These are phyloP conservation scores for Gnathonemus echidnorhynchus DNA, from an alignment of 2,113 vertebrate genomes.

Conservation along the genomic window DNA sequence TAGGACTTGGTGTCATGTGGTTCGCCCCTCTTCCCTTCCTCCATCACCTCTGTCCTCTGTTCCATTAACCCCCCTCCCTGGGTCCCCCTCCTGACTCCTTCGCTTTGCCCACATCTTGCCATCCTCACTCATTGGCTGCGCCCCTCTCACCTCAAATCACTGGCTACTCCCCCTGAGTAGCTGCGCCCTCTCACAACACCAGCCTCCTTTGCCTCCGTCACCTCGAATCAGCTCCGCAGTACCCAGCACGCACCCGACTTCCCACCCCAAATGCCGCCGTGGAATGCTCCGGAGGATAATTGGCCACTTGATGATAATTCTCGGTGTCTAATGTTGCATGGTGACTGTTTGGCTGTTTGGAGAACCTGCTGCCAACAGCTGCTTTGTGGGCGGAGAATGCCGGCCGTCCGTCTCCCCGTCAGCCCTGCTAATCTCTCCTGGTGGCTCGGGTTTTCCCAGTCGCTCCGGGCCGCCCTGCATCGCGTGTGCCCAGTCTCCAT, in stretches of 20 bases:
- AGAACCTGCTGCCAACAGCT: background rate
- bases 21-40: background rate
- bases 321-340: background rate
- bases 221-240: background rate
- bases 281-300: background rate
- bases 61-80: background rate
- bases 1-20: background rate
- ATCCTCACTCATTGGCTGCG: background rate
- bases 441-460: background rate
- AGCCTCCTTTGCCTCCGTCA: background rate
- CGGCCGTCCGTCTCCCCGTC: background rate
- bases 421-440: background rate
- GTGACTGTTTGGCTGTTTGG: background rate
- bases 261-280: background rate
- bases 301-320: background rate
- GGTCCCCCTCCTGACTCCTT: background rate
- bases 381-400: background rate
- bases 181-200: background rate
- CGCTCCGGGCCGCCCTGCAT: background rate
- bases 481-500: background rate
- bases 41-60: background rate
- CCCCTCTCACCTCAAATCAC: background rate
- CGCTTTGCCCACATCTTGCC: background rate
- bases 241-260: background rate
- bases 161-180: background rate